phyloP scores from a whole-genome alignment of 2,888 invertebrate species.

The Mycalesis mineus region DNA sequence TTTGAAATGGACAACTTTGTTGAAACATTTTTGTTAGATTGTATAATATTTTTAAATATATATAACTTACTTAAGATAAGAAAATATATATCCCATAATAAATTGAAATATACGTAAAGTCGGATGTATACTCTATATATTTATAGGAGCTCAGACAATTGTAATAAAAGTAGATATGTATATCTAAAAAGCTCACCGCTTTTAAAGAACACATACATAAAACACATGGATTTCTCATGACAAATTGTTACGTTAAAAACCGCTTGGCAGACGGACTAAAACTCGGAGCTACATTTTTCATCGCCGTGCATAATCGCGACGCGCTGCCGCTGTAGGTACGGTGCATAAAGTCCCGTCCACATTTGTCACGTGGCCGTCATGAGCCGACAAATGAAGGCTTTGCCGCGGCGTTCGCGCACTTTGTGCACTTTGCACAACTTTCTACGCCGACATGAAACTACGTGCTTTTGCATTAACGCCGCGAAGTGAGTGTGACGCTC shows the following conservation, averaged over 20 bases:
- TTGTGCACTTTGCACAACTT: conserved; percentile 75
- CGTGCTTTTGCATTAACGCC: conserved; percentile 75
- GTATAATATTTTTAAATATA: no score
- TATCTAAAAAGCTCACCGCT: background rate
- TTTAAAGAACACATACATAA: conserved; percentile 19
- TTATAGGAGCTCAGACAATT: background rate
- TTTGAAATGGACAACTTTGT: conserved; percentile 53
- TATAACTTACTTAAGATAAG: no score
- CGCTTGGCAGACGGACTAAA: conserved; percentile 41
- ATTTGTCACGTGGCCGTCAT: conserved; percentile 77
- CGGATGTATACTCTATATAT: background rate
- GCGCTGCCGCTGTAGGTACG: conserved; percentile 47
- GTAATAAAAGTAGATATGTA: no score
- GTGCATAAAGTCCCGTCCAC: conserved; percentile 67
- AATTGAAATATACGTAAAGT: no score
- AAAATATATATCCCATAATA: no score
- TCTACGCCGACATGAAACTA: conserved; percentile 71
- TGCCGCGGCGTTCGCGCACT: conserved; percentile 70
- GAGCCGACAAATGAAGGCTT: conserved; percentile 78
- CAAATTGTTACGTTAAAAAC: conserved; percentile 37
- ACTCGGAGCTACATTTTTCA: conserved; percentile 57
- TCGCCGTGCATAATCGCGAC: conserved; percentile 60
- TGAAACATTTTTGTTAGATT: conserved; percentile 24
- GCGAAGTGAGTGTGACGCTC: conserved; percentile 60
- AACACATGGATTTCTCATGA: conserved; percentile 32